Evolutionary conservation across 2,888 invertebrate genomes (phyloP).

Genomic region (Diaperis boleti): DNA sequence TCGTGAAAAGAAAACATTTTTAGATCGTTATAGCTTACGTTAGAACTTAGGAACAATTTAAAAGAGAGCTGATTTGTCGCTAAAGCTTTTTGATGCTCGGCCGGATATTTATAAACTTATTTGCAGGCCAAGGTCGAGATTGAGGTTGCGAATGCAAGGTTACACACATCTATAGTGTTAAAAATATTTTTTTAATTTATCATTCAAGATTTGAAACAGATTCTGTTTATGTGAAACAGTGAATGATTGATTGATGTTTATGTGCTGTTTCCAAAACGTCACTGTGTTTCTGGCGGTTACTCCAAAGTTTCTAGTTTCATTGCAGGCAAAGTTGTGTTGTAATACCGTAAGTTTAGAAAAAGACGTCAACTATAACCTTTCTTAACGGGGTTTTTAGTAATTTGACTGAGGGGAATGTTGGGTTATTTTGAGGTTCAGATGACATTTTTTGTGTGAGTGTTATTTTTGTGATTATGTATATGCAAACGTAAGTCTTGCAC

Average conservation of each 20-base stretch:
- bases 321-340: background rate
- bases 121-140: slow-evolving; percentile 16
- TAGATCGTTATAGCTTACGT: background rate
- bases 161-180: background rate
- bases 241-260: background rate
- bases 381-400: background rate
- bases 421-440: no score
- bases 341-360: background rate
- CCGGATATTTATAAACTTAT: slow-evolving; percentile 25
- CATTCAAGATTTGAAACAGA: background rate
- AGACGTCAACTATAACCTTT: background rate
- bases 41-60: no score
- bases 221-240: background rate
- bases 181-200: background rate
- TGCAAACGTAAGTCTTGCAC: no score
- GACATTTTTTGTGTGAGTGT: no score
- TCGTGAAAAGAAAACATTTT: slow-evolving; percentile 5
- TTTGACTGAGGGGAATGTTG: no score
- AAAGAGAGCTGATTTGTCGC: no score
- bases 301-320: no score
- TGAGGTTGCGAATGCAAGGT: slow-evolving; percentile 4
- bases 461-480: no score
- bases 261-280: background rate
- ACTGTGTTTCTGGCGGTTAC: no score
- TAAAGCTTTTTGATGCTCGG: slow-evolving; percentile 5